phyloP scores from a whole-genome alignment of 2,797 vertebrate species.

The Diceros bicornis region DNA sequence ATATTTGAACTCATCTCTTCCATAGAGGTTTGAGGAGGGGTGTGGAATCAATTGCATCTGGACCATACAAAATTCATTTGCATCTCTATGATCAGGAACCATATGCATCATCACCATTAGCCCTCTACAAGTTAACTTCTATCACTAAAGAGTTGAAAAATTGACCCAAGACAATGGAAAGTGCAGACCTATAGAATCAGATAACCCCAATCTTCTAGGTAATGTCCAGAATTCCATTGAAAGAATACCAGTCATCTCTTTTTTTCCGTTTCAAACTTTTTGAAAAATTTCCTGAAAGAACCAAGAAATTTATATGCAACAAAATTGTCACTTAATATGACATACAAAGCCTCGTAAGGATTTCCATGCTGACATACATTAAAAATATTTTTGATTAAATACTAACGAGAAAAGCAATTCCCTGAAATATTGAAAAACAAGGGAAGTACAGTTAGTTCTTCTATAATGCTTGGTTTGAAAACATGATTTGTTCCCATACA shows the following conservation, averaged over 20 bases:
- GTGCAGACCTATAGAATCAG: background rate
- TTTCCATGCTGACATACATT: background rate
- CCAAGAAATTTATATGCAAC: background rate
- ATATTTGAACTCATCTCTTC: background rate
- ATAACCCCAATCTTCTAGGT: background rate
- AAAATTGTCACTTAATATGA: background rate
- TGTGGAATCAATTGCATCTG: background rate
- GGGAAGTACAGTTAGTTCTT: background rate
- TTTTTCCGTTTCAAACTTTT: background rate
- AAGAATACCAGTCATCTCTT: background rate
- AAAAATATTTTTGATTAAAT: background rate
- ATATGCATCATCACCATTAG: background rate
- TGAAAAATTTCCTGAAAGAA: background rate
- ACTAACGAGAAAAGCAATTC: background rate
- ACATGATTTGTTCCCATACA: background rate
- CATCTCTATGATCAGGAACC: background rate
- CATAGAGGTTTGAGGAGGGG: background rate
- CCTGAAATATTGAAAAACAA: background rate
- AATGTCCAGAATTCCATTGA: background rate
- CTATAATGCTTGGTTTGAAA: background rate
- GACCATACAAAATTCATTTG: background rate
- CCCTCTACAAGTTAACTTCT: background rate
- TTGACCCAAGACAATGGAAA: background rate
- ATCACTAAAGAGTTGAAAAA: background rate
- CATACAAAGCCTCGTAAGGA: background rate